Conservation (phyloP, 2,797 vertebrate genomes). For the Zalophus californianus region DNA sequence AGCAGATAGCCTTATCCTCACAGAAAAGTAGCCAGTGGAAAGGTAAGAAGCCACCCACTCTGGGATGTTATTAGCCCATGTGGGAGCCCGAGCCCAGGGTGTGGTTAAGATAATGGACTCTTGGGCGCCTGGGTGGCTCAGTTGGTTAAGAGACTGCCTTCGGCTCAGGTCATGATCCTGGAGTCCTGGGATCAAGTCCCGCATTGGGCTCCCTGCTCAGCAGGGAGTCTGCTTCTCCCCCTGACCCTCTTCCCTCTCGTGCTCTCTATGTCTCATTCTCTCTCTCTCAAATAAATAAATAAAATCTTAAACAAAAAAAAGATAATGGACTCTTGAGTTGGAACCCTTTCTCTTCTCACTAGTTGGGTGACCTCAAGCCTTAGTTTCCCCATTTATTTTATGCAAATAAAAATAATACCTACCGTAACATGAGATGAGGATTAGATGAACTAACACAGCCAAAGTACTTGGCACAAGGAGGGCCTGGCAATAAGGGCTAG, state of each 20-base stretch:
- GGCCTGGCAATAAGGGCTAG: neutral
- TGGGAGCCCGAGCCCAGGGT: neutral
- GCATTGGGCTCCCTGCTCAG: too few relatives aligned
- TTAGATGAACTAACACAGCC: neutral
- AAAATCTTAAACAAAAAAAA: neutral
- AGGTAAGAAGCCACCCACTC: neutral
- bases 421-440: neutral
- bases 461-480: neutral
- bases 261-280: too few relatives aligned
- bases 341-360: neutral
- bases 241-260: too few relatives aligned
- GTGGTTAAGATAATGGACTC: neutral
- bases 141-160: too few relatives aligned
- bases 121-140: neutral
- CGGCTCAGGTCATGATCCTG: too few relatives aligned
- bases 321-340: neutral
- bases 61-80: neutral
- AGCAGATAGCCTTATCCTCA: constrained; percentile 5
- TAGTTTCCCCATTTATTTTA: neutral
- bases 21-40: neutral
- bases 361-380: neutral
- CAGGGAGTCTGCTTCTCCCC: too few relatives aligned
- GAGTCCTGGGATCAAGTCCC: too few relatives aligned
- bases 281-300: too few relatives aligned
- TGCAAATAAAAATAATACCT: neutral